Percentiles rank a stretch among this genome's conserved stretches.
phyloP scores from a whole-genome alignment of 2,113 vertebrate genomes.

The Argyrosomus japonicus region DNA sequence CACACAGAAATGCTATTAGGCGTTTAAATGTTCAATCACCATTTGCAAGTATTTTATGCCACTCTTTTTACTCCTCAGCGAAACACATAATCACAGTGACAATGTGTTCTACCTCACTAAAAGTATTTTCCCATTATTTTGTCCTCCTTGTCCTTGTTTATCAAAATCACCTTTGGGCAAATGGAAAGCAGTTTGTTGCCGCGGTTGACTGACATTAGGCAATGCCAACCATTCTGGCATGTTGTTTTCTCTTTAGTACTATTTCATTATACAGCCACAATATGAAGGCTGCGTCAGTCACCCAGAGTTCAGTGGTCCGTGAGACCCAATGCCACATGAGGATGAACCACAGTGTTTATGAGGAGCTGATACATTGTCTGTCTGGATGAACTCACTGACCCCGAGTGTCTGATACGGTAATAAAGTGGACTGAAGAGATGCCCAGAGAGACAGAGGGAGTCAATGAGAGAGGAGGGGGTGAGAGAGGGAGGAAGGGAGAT shows the following conservation, averaged over 20 bases:
- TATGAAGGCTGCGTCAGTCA: constrained; percentile 30
- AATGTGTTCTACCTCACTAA: constrained; percentile 16
- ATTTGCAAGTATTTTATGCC: neutral
- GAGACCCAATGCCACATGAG: constrained; percentile 24
- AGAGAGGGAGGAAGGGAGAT: neutral
- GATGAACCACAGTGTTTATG: constrained; percentile 34
- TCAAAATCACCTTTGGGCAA: constrained; percentile 60
- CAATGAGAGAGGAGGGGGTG: neutral
- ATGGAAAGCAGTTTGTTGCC: constrained; percentile 56
- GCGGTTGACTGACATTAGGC: constrained; percentile 56
- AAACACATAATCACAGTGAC: constrained; percentile 26
- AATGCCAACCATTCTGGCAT: constrained; percentile 2
- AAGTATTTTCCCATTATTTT: constrained; percentile 30
- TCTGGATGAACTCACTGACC: constrained; percentile 46
- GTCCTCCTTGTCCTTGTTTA: constrained; percentile 58
- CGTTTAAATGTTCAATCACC: neutral
- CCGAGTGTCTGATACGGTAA: constrained; percentile 34
- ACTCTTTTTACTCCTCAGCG: constrained; percentile 16
- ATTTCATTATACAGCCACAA: constrained; percentile 29
- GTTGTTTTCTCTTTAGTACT: constrained; percentile 39
- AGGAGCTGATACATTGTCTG: constrained; percentile 38
- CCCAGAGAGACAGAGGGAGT: constrained; percentile 26
- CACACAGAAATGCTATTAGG: neutral
- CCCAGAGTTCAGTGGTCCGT: constrained; percentile 36
- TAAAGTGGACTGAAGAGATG: constrained; percentile 37